Base-by-base conservation (phyloP, 2,888 invertebrate genomes). In the Brassicogethes aeneus region DNA sequence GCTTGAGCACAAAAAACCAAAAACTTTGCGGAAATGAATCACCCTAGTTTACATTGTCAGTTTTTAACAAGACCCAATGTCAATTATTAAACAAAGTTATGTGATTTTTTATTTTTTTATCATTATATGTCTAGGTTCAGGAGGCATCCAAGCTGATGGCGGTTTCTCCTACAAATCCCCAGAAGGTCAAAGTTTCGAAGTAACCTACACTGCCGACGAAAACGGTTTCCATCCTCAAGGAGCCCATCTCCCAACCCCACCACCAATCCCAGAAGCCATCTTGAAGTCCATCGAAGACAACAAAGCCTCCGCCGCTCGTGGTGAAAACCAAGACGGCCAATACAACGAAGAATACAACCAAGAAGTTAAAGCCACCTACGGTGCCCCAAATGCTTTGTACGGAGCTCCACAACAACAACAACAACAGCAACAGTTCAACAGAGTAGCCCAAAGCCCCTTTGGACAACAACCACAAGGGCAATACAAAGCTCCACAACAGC, bases 151-250 rank as follows among this genome's bases (percentile, higher is more conserved):
- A 29, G 58, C 55, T 5, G 53, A 54, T 36, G 52, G 51, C 15
- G 47, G 46, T 2, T 50, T 58, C 48, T 54, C 55, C 1, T 61
- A 59, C 46, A 60, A 59, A 2, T 55, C 59, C 3, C 59, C 59
- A 1, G 60, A 61, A 50, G 60, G 60, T 2, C 53, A 58, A 44
- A 50, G 50, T 15, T 47, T 55, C 31, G 71, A 75, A 49, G 58
- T 83, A 42, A 68, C 71, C 1, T 84, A 83, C 66, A 65, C 75
- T 15, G 82, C 84, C 39, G 76, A 83, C 57, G 82, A 83, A 61
- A 80, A 81, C 50, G 82, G 82, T 39, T 81, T 71, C 71, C 77
- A 78, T 58, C 78, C 80, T 3, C 72, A 70, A 53, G 77, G 77
- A 12, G 70, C 69, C 15, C 77, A 77, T 49, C 60, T 79, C 1